Conservation (phyloP, 2,888 invertebrate genomes). For the Scotopteryx bipunctaria region DNA sequence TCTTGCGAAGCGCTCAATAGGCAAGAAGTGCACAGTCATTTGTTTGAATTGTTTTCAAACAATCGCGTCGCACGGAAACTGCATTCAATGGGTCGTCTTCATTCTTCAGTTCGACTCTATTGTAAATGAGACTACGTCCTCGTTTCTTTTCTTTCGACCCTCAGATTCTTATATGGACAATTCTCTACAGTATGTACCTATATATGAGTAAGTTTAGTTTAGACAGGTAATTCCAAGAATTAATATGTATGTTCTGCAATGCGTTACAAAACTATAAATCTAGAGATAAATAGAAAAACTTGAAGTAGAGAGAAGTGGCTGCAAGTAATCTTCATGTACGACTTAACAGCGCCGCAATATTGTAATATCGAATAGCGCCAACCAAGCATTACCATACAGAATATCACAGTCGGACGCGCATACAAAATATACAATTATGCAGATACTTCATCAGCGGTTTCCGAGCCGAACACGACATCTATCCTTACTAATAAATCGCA, state of each 20-base stretch:
- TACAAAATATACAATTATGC: slow-evolving; percentile 25
- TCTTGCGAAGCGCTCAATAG: slow-evolving; percentile 15
- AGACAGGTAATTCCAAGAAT: no score
- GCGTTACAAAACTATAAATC: no score
- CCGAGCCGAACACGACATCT: slow-evolving; percentile 19
- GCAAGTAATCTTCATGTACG: not conserved
- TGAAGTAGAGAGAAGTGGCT: not conserved
- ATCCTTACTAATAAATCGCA: slow-evolving; percentile 7
- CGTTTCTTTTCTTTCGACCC: not conserved
- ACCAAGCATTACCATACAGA: slow-evolving; percentile 14
- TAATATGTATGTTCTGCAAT: no score
- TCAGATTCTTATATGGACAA: no score
- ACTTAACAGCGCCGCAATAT: slow-evolving; percentile 9
- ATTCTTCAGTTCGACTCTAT: not conserved
- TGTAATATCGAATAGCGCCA: slow-evolving; percentile 6
- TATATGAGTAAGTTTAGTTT: no score
- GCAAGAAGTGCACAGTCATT: slow-evolving; percentile 21
- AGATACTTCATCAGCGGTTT: slow-evolving; percentile 13
- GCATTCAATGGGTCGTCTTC: not conserved
- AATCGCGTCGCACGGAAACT: slow-evolving; percentile 20
- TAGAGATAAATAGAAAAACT: no score
- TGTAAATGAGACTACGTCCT: not conserved
- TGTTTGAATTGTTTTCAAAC: slow-evolving; percentile 28
- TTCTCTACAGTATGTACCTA: no score
- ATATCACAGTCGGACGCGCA: slow-evolving; percentile 18